These are phyloP conservation scores for Laterallus jamaicensis DNA, from an alignment of 2,113 vertebrate species.

Conservation along the genomic window DNA sequence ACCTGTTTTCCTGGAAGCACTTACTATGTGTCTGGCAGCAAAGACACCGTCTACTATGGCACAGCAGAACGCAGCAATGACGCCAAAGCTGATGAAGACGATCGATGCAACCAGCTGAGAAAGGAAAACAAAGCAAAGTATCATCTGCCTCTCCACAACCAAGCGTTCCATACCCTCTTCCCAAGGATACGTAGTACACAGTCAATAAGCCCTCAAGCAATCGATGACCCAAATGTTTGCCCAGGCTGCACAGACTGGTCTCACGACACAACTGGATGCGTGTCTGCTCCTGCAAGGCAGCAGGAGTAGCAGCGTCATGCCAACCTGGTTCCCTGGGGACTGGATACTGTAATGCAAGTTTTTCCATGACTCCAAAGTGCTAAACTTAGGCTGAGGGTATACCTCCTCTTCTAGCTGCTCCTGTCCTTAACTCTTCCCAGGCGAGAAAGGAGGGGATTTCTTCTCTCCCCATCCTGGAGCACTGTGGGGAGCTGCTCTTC, in stretches of 20 bases:
- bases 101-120: slow-evolving; percentile 95
- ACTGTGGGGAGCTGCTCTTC: neutral
- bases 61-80: slow-evolving; percentile 97
- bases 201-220: neutral
- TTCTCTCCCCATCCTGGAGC: neutral
- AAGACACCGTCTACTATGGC: slow-evolving; percentile 98
- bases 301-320: neutral
- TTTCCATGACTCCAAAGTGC: neutral
- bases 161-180: neutral
- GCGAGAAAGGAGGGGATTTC: neutral
- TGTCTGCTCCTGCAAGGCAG: neutral
- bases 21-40: slow-evolving; percentile 96
- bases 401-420: neutral
- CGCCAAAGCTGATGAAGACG: slow-evolving; percentile 98
- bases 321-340: neutral
- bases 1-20: slow-evolving; percentile 68
- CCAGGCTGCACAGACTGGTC: neutral
- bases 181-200: neutral
- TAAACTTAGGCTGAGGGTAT: neutral
- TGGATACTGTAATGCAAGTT: neutral
- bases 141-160: neutral
- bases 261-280: neutral
- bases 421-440: neutral
- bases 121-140: slow-evolving; percentile 46
- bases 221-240: neutral